Conservation (phyloP, 2,797 vertebrate species). For the Erithacus rubecula region DNA sequence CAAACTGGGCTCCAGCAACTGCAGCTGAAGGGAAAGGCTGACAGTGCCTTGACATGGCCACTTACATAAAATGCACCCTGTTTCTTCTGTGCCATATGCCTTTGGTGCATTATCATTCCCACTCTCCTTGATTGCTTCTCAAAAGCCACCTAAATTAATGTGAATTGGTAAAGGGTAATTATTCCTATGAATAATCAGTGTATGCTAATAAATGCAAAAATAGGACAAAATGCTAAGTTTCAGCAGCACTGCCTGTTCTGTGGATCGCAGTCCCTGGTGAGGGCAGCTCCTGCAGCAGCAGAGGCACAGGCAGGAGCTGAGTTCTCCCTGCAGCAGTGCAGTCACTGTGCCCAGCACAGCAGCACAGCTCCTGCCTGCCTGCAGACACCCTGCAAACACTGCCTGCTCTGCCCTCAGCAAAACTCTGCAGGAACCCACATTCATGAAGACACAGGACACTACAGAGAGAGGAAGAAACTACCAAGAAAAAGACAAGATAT, state of each 20-base stretch:
- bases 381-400: background rate
- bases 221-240: constrained; percentile 21
- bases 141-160: constrained; percentile 72
- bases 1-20: background rate
- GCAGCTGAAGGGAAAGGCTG: background rate
- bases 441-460: background rate
- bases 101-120: constrained; percentile 68
- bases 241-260: constrained; percentile 13
- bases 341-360: background rate
- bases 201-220: constrained; percentile 73
- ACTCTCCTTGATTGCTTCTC: constrained; percentile 74
- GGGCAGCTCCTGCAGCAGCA: background rate
- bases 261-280: background rate
- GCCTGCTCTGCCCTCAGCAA: background rate
- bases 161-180: constrained; percentile 70
- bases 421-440: accelerated
- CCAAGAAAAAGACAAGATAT: background rate
- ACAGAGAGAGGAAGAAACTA: background rate
- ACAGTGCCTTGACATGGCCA: background rate
- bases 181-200: constrained; percentile 74
- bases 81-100: background rate
- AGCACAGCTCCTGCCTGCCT: background rate
- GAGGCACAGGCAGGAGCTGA: background rate
- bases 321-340: background rate
- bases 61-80: background rate